Evolutionary conservation across 1,140 invertebrate species (phyloP), one percentile per base, ranked within the genome.

Genomic region (Patella vulgata): DNA sequence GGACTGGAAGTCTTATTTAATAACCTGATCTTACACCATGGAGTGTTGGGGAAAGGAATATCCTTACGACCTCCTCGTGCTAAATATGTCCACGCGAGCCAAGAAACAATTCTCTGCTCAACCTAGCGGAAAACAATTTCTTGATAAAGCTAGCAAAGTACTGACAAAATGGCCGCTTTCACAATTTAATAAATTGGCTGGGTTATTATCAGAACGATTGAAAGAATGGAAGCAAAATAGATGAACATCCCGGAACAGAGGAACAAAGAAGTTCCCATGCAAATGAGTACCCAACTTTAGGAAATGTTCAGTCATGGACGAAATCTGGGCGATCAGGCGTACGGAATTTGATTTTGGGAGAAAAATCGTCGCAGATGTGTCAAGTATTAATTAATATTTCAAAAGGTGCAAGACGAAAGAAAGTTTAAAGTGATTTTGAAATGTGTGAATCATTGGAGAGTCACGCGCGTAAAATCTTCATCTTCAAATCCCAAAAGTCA

Each of bases 331-430:
- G 52, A 63, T 65, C 66, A 68, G 51, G 70, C 70, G 50, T 57
- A 62, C 46, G 52, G 25, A 58, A 72, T 72, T 65, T 56, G 63
- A 69, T 72, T 69, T 70, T 65, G 65, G 59, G 42, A 55, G 59
- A 61, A 63, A 64, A 59, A 63, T 63, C 52, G 55, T 52, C 59
- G 55, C 63, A 65, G 66, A 69, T 72, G 70, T 61, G 66, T 66
- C 58, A 72, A 61, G 54, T 61, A 59, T 59, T 69, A 69, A 72
- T 72, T 72, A 72, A 69, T 68, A 56, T 44, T 50, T 46, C 42
- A 55, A 23, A 42, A 63, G 25, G 52, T 54, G 52, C 39, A 27
- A 21, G 33, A 19, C 17, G 36, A 21, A 21, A 48, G 46, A 28
- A 23, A 48, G 28, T 23, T 48, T 48, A 25, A 48, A 23, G 46